Evolutionary conservation across 2,797 vertebrate genomes (phyloP).

Genomic region (Chrosomus eos): DNA sequence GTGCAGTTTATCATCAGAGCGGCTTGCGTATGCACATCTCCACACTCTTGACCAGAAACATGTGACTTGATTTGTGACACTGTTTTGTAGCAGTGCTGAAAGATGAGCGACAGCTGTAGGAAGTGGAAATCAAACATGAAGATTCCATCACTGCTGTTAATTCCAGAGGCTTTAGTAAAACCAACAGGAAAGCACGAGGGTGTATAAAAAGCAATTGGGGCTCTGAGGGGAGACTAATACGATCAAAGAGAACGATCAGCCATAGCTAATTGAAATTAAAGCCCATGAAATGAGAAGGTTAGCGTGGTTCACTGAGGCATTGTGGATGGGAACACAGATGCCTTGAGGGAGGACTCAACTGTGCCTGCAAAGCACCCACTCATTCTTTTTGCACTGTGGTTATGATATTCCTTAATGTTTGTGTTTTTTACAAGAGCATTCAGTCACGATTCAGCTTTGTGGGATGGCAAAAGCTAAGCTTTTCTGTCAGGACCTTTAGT

Average conservation of each 20-base stretch:
- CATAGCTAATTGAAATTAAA: constrained; percentile 72
- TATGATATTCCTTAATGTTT: constrained; percentile 31
- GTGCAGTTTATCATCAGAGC: neutral
- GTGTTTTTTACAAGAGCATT: constrained; percentile 20
- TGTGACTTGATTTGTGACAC: constrained; percentile 7
- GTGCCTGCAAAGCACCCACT: constrained; percentile 9
- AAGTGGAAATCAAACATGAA: constrained; percentile 61
- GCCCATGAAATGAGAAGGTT: constrained; percentile 60
- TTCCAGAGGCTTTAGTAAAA: constrained; percentile 66
- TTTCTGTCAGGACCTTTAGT: neutral
- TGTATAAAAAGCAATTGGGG: constrained; percentile 58
- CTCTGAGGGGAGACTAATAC: constrained; percentile 59
- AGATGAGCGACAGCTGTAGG: constrained; percentile 52
- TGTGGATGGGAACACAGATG: constrained; percentile 44
- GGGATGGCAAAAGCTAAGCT: constrained; percentile 12
- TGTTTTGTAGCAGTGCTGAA: constrained; percentile 8
- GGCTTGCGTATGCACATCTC: neutral
- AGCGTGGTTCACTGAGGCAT: constrained; percentile 41
- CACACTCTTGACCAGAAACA: neutral
- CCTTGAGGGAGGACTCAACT: constrained; percentile 22
- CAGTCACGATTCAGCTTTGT: constrained; percentile 20
- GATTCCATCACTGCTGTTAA: constrained; percentile 66
- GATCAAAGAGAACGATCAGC: constrained; percentile 69
- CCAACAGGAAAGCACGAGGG: constrained; percentile 65
- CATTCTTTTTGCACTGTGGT: constrained; percentile 8